A percentile compares a stretch with the other conserved stretches of the same genome.
These are phyloP conservation scores for Mus musculus DNA, from an alignment of 2,113 vertebrate genomes.

Conservation along the genomic window DNA sequence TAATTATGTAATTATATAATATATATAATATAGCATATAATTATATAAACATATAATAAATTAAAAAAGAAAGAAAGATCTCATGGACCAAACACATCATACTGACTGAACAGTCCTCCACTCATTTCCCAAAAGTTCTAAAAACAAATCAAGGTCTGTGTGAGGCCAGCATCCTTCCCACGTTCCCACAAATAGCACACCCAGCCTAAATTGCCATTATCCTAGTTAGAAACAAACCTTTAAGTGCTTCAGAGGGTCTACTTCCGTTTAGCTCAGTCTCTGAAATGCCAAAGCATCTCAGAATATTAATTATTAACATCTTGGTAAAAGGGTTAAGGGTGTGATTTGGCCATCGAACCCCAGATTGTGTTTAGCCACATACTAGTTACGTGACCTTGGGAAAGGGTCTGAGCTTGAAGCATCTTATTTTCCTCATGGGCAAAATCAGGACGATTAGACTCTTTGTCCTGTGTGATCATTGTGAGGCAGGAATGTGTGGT, in stretches of 20 bases:
- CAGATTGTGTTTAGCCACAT: neutral
- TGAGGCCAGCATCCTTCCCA: neutral
- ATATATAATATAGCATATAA: too few species aligned
- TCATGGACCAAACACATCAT: neutral
- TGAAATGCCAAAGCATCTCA: neutral
- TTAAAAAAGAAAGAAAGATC: neutral
- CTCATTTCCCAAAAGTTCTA: neutral
- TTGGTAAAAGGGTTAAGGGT: neutral
- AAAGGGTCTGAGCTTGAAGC: conserved; percentile 11
- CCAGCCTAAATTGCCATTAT: neutral
- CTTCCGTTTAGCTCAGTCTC: conserved; percentile 4
- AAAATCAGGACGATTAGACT: neutral
- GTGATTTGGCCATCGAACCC: neutral
- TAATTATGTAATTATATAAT: too few species aligned
- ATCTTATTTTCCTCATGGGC: neutral
- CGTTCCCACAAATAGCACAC: conserved; percentile 1
- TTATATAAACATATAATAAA: too few species aligned
- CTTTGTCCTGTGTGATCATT: neutral
- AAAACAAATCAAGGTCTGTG: neutral
- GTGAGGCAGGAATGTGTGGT: neutral
- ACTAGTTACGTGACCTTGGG: neutral
- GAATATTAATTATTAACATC: neutral
- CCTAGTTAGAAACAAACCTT: neutral
- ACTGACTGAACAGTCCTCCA: neutral
- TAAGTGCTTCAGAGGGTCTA: conserved; percentile 12